Conservation (phyloP, 1,140 invertebrate genomes). For the Glossosoma conforme region DNA sequence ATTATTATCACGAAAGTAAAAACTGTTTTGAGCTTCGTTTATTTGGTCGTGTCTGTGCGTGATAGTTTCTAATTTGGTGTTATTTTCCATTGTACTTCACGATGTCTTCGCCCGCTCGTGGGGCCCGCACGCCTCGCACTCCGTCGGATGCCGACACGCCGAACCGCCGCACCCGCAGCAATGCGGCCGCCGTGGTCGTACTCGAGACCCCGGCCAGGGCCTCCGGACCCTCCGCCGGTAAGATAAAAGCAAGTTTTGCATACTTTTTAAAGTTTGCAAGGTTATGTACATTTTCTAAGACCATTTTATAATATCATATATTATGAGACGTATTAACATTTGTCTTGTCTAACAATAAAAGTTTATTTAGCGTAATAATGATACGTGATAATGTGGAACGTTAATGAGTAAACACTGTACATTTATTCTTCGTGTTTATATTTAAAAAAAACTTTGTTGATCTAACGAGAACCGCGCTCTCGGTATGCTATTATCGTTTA, state of each 20-base stretch:
- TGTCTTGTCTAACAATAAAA: not conserved
- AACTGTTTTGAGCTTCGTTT: not conserved
- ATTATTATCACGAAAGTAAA: not conserved
- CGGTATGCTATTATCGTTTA: too few species aligned
- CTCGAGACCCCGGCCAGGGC: slow-evolving; percentile 16
- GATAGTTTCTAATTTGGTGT: not conserved
- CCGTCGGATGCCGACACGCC: slow-evolving; percentile 8
- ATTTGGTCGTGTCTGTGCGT: not conserved
- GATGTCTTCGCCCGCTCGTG: slow-evolving; percentile 18
- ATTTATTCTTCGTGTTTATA: too few species aligned
- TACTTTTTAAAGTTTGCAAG: not conserved
- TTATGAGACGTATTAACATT: not conserved
- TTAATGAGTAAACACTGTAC: not conserved
- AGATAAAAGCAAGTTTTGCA: not conserved
- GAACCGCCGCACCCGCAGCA: slow-evolving; percentile 10
- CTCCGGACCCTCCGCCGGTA: slow-evolving; percentile 9
- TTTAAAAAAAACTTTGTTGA: too few species aligned
- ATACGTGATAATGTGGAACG: not conserved
- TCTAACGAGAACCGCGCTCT: too few species aligned
- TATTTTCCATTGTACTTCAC: not conserved
- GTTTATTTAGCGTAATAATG: not conserved
- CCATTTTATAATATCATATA: not conserved
- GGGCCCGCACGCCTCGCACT: not conserved
- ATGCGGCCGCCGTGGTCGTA: slow-evolving; percentile 8
- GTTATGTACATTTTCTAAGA: not conserved